These are phyloP conservation scores for Sprattus sprattus DNA, from an alignment of 2,113 vertebrate species.

Conservation along the genomic window DNA sequence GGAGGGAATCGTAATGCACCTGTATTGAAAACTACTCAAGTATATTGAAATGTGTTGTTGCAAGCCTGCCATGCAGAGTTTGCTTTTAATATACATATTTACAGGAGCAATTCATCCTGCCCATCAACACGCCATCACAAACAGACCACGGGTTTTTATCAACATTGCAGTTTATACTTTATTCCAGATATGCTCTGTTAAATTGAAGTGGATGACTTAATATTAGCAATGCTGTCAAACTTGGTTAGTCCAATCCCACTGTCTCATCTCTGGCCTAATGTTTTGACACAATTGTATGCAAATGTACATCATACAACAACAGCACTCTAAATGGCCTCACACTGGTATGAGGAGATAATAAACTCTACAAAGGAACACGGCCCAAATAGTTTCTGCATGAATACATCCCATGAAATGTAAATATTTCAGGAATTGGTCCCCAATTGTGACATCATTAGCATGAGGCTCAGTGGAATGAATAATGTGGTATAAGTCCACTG, in stretches of 20 bases:
- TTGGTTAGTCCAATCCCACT: conserved; percentile 43
- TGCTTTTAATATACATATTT: not conserved
- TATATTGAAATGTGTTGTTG: not conserved
- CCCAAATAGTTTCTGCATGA: conserved; percentile 59
- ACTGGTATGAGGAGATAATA: not conserved
- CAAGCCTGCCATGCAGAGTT: not conserved
- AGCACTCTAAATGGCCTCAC: not conserved
- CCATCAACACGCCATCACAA: not conserved
- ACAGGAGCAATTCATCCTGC: not conserved
- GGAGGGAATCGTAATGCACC: not conserved
- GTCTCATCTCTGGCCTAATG: conserved; percentile 1
- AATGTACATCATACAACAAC: not conserved
- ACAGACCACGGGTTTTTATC: not conserved
- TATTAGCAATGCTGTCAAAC: conserved; percentile 61
- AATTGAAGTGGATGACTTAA: conserved; percentile 54
- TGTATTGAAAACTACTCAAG: not conserved
- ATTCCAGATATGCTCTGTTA: conserved; percentile 49
- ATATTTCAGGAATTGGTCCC: not conserved
- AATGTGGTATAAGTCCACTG: not conserved
- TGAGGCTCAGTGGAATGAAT: not conserved
- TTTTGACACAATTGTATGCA: not conserved
- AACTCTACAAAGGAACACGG: conserved; percentile 23
- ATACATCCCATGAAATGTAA: conserved; percentile 39
- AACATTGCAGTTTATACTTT: conserved; percentile 33
- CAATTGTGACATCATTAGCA: not conserved